A percentile compares a stretch with the other conserved stretches of the same genome.
These are phyloP conservation scores for Sparus aurata DNA, from an alignment of 2,797 vertebrate genomes.

Conservation along the genomic window DNA sequence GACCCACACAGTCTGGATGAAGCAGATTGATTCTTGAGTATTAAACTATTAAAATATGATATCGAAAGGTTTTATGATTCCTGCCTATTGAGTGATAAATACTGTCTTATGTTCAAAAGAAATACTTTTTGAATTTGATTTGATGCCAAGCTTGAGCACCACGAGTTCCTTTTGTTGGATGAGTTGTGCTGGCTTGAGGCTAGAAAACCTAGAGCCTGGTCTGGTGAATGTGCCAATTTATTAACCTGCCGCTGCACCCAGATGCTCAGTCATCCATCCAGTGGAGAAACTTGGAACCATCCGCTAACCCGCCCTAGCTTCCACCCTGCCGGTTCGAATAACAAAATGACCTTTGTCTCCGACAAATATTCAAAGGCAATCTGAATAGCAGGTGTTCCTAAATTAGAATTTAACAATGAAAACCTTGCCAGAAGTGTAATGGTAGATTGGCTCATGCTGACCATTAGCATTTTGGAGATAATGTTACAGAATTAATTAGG, in stretches of 20 bases:
- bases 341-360: conserved; percentile 68
- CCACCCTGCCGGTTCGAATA: conserved; percentile 36
- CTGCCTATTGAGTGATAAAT: too few relatives aligned
- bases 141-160: background rate
- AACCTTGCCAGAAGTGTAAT: conserved; percentile 39
- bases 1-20: too few relatives aligned
- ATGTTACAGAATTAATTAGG: conserved; percentile 69
- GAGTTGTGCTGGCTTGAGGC: conserved; percentile 8
- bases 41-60: too few relatives aligned
- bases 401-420: conserved; percentile 65
- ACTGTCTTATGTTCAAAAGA: too few relatives aligned
- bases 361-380: conserved; percentile 54
- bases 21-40: too few relatives aligned
- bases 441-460: conserved; percentile 27
- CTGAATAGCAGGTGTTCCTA: conserved; percentile 68
- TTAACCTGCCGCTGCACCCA: conserved; percentile 38
- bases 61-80: too few relatives aligned
- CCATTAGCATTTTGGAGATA: conserved; percentile 69
- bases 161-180: background rate
- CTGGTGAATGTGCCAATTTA: conserved; percentile 34
- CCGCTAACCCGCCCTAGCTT: conserved; percentile 12
- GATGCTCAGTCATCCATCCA: conserved; percentile 21
- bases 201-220: conserved; percentile 16
- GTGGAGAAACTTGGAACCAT: conserved; percentile 33
- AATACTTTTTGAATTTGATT: too few relatives aligned